Conservation (phyloP, 2,888 invertebrate genomes). For the Acanthosepion pharaonis region DNA sequence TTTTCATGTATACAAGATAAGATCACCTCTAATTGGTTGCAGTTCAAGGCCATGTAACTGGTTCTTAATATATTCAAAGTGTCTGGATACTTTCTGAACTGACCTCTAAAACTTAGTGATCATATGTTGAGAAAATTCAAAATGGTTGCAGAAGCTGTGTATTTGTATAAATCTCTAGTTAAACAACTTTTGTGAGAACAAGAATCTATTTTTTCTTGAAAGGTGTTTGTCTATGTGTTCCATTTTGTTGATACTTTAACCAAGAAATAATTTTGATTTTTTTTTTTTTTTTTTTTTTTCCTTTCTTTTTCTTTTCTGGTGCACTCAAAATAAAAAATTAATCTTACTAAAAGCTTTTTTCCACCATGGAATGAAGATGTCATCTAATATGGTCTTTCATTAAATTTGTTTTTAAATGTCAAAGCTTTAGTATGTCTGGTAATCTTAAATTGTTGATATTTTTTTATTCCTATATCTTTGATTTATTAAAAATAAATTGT, state of each 20-base stretch:
- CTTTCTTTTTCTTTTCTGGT: too few species aligned
- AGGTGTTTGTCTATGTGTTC: too few species aligned
- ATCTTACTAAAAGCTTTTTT: neutral
- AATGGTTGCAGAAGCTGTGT: neutral
- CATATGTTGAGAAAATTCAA: neutral
- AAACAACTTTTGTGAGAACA: too few species aligned
- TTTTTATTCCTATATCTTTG: neutral
- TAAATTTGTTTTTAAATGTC: neutral
- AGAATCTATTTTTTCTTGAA: too few species aligned
- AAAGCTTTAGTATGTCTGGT: neutral
- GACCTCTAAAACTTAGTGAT: too few species aligned
- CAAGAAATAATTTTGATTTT: neutral
- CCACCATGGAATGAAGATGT: neutral
- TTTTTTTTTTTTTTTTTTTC: too few species aligned
- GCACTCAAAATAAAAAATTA: neutral
- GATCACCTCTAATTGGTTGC: too few species aligned
- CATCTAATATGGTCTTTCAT: neutral
- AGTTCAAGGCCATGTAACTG: too few species aligned
- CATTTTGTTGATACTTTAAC: neutral
- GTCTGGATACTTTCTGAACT: too few species aligned
- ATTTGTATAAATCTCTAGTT: neutral
- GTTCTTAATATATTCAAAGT: too few species aligned
- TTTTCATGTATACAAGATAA: too few species aligned
- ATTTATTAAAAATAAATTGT: neutral
- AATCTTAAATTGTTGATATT: neutral